Base-by-base conservation (phyloP, 2,797 vertebrate species). In the Melanotaenia nigrans region DNA sequence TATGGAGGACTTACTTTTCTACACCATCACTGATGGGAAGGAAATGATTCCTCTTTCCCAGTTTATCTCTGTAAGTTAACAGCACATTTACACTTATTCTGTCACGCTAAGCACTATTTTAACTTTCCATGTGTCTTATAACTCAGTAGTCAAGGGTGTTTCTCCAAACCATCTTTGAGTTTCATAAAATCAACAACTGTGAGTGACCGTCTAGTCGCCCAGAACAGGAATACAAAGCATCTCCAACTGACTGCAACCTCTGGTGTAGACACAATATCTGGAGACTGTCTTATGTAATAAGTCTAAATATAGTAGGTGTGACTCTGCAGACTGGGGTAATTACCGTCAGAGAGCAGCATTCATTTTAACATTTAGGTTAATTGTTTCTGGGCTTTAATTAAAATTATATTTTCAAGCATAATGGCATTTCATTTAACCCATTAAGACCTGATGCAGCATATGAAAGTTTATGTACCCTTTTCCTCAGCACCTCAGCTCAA, bases 1-100 rank as follows among this genome's bases (percentile, higher is more conserved):
- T n/a, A 93, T 96, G 72, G 95, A 95, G 64, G 95, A 97, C 65
- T 86, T 97, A 61, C 94, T 97, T 72, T 97, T 97, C 92, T 96
- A 96, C 92, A 95, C 96, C 61, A 94, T 97, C 85, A 96, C 95
- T 1, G 95, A 96, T 68, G 96, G 96, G 85, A 92, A 96, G 78
- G 95, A 97, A 53, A 91, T 77, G 47, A 95, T 97, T 74, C 93
- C 96, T 38, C 83, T 96, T 71, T 91, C 95, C 56, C 95, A 95
- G 75, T 97, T 97, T 87, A 94, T 95, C 64, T 91, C 91, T 77
- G 96, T 97, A 89, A 94, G 96, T 93, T 67, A 38, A 55, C 73
- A 70, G 42, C 65, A 66, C 36, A 36, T 25, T 71, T 61, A 71
- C 57, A 35, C 42, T 45, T 59, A 14, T 22, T 62, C 56, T 56